A percentile compares a stretch with the other conserved stretches of the same genome.
These are phyloP conservation scores for Phyllostomus hastatus DNA, from an alignment of 2,113 vertebrate species.

Conservation along the genomic window DNA sequence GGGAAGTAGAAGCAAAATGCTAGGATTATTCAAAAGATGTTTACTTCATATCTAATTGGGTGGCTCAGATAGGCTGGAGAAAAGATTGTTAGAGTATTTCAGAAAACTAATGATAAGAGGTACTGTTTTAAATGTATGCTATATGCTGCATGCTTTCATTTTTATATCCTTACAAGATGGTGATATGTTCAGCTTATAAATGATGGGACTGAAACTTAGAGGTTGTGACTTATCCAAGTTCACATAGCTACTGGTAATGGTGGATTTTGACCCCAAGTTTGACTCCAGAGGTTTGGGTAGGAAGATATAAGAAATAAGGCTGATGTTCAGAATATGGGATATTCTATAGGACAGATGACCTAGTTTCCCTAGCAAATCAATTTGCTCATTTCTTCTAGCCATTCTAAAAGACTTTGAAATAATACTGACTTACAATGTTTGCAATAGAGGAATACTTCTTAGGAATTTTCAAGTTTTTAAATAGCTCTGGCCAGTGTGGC, in stretches of 20 bases:
- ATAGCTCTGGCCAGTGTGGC: too few relatives aligned
- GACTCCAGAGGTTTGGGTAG: neutral
- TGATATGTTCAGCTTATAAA: neutral
- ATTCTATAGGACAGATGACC: neutral
- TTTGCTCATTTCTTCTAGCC: conserved; percentile 8
- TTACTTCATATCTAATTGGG: neutral
- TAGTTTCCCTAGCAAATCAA: conserved; percentile 25
- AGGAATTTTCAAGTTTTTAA: conserved; percentile 4
- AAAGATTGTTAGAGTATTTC: neutral
- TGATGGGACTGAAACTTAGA: neutral
- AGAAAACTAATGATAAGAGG: neutral
- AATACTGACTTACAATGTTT: neutral
- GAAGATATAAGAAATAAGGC: conserved; percentile 22
- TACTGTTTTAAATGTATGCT: neutral
- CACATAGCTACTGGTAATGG: neutral
- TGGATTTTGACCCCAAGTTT: neutral
- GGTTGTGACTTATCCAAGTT: neutral
- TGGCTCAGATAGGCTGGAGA: neutral
- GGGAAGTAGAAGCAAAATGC: neutral
- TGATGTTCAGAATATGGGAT: neutral
- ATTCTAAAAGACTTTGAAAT: conserved; percentile 35
- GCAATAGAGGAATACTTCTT: neutral
- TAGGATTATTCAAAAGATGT: neutral
- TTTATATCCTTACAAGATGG: neutral
- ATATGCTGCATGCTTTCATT: neutral